These are phyloP conservation scores for Homalodisca vitripennis DNA, from an alignment of 1,140 invertebrate species.

Conservation along the genomic window DNA sequence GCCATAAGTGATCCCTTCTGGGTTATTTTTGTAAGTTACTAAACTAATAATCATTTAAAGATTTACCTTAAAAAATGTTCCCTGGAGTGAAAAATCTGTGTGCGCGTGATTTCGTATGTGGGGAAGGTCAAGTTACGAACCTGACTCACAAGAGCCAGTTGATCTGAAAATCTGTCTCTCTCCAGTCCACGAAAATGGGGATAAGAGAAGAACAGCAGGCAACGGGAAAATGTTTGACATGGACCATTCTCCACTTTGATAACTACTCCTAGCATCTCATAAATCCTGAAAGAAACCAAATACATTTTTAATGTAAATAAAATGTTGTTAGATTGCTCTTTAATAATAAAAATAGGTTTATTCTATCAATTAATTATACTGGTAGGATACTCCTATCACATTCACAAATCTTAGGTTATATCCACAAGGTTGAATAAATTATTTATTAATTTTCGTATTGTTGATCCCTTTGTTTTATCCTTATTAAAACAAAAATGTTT, in stretches of 20 bases:
- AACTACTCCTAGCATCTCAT: not conserved
- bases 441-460: too few relatives aligned
- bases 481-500: too few relatives aligned
- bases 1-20: too few relatives aligned
- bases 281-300: conserved; percentile 2
- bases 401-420: too few relatives aligned
- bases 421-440: too few relatives aligned
- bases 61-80: not conserved
- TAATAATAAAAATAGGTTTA: too few relatives aligned
- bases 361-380: too few relatives aligned
- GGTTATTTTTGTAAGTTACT: not conserved
- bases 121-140: not conserved
- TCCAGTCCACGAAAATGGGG: not conserved
- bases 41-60: not conserved
- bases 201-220: conserved; percentile 15
- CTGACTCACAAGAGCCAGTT: conserved; percentile 9
- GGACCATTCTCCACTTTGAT: conserved; percentile 1
- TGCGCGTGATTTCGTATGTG: not conserved
- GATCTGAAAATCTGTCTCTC: conserved; percentile 10
- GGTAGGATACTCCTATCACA: too few relatives aligned
- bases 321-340: too few relatives aligned
- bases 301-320: too few relatives aligned
- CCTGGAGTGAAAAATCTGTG: not conserved
- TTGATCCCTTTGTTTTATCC: too few relatives aligned
- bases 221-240: not conserved